A percentile compares a stretch with the other conserved stretches of the same genome.
These are phyloP conservation scores for Casuarius casuarius DNA, from an alignment of 2,113 vertebrate genomes.

Conservation along the genomic window DNA sequence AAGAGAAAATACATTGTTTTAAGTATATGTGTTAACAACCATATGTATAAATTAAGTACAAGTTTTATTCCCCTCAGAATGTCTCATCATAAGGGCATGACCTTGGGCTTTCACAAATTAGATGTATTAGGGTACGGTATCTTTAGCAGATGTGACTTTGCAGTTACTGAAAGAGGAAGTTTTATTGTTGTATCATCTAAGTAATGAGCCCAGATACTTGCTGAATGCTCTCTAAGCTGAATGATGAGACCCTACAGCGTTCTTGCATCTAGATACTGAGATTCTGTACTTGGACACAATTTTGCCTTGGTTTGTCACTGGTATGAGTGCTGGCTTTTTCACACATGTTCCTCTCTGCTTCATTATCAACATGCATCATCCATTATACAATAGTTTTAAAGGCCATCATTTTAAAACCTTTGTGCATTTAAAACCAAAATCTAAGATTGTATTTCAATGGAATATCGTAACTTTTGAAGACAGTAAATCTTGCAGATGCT, in stretches of 20 bases:
- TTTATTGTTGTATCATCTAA: not conserved
- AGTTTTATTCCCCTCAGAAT: conserved; percentile 50
- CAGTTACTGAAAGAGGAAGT: conserved; percentile 38
- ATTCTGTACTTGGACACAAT: not conserved
- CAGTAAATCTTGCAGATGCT: conserved; percentile 23
- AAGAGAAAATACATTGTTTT: conserved; percentile 49
- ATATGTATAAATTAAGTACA: conserved; percentile 47
- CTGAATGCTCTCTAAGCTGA: not conserved
- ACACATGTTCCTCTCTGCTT: not conserved
- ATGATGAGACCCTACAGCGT: not conserved
- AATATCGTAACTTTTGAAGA: conserved; percentile 9
- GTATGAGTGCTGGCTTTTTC: not conserved
- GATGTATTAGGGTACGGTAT: not conserved
- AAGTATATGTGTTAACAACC: conserved; percentile 57
- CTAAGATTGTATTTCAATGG: not conserved
- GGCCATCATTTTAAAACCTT: not conserved
- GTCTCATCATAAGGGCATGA: conserved; percentile 36
- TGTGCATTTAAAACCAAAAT: conserved; percentile 24
- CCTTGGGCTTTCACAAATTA: conserved; percentile 60
- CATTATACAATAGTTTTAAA: not conserved
- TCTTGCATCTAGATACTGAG: not conserved
- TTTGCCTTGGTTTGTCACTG: not conserved
- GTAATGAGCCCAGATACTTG: not conserved
- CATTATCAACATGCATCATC: not conserved
- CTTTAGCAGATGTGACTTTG: conserved; percentile 52